Evolutionary conservation across 2,797 vertebrate genomes (phyloP).

Genomic region (Gallirallus australis): DNA sequence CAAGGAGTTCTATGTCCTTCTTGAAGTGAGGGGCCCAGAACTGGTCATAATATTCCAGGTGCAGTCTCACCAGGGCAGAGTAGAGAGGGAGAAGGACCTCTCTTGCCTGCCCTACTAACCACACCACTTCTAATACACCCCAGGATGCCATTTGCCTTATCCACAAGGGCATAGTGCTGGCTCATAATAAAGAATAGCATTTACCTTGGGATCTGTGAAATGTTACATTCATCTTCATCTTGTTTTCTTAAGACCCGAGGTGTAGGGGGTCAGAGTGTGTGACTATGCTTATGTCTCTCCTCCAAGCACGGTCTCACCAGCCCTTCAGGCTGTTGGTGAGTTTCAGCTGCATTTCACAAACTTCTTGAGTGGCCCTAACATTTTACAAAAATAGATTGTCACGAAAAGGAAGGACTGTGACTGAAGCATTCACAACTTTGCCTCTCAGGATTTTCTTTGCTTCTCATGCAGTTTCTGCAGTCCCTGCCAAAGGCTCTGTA

Average conservation of each 20-base stretch:
- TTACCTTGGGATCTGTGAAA: background rate
- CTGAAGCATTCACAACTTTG: background rate
- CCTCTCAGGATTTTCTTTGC: background rate
- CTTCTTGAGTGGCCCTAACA: background rate
- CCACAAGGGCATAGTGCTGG: too few species aligned
- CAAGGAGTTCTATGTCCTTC: too few species aligned
- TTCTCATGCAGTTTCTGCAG: background rate
- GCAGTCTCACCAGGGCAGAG: too few species aligned
- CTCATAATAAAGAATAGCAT: rapidly evolving
- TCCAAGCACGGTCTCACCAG: rapidly evolving
- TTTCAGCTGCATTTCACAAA: background rate
- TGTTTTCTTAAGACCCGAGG: background rate
- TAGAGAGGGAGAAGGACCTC: too few species aligned
- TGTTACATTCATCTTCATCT: background rate
- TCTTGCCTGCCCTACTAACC: too few species aligned
- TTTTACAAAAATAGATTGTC: background rate
- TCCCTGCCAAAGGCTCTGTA: background rate
- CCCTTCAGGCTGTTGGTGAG: background rate
- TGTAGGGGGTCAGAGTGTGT: rapidly evolving
- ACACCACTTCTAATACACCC: too few species aligned
- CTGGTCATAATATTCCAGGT: too few species aligned
- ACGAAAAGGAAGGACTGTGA: background rate
- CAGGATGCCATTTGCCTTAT: too few species aligned
- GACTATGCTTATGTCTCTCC: background rate
- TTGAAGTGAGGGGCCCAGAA: too few species aligned